phyloP scores from a whole-genome alignment of 2,797 vertebrate species.

The Onychomys arenicola region DNA sequence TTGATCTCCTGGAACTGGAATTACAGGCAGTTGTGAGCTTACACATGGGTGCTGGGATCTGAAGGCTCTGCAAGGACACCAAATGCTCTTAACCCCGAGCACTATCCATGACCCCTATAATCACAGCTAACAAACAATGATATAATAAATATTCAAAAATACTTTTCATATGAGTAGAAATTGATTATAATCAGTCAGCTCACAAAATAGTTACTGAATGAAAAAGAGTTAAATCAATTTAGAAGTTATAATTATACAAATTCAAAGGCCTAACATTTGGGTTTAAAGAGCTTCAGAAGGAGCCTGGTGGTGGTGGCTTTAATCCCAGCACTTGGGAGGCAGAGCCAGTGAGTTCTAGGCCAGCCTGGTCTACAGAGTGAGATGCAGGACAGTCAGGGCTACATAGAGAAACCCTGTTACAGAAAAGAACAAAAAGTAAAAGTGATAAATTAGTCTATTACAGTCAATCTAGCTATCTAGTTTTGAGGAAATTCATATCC shows the following conservation, averaged over 20 bases:
- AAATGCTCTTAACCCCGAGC: background rate
- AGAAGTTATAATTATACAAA: conserved; percentile 46
- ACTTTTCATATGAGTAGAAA: conserved; percentile 31
- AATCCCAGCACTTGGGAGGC: too few relatives aligned
- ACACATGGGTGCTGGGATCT: background rate
- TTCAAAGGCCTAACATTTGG: background rate
- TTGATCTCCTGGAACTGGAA: background rate
- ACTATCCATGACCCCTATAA: background rate
- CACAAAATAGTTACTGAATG: conserved; percentile 1
- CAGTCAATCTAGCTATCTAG: conserved; percentile 31
- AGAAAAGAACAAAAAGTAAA: background rate
- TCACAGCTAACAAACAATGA: background rate
- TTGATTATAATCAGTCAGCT: background rate
- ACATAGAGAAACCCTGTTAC: too few relatives aligned
- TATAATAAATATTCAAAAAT: conserved; percentile 27
- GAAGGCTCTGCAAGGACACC: background rate
- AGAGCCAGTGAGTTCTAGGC: too few relatives aligned
- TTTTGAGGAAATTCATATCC: conserved; percentile 21
- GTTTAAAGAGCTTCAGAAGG: conserved; percentile 48
- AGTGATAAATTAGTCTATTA: background rate
- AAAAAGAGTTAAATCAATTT: background rate
- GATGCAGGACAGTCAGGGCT: too few relatives aligned
- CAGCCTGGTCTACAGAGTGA: too few relatives aligned
- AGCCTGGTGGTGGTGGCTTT: too few relatives aligned
- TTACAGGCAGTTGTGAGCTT: background rate